Evolutionary conservation across 2,797 vertebrate species (phyloP), one percentile per base, ranked within the genome.

Genomic region (Paramormyrops hopkinsi): DNA sequence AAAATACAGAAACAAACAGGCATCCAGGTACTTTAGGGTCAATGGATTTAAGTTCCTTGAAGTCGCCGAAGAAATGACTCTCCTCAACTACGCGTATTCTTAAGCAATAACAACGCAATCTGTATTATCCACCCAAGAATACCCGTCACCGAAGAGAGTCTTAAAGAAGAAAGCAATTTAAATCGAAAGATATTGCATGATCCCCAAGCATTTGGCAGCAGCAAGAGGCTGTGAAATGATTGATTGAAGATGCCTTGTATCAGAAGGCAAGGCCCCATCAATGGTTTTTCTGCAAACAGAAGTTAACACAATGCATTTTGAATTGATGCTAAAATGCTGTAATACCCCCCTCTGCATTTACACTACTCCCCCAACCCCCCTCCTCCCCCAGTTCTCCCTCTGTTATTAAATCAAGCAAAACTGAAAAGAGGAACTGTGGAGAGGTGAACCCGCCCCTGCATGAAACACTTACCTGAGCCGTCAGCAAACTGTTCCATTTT

Each of bases 61-160:
- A 89, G 92, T 91, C 91, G 90, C 86, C 91, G 93, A 97, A 97
- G 97, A 96, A 96, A 96, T 96, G 97, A 99, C 98, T 98, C 98
- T 98, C 98, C 98, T 99, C 98, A 97, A 99, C 98, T 99, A 99
- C 98, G 98, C 98, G 98, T 99, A 99, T 99, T 99, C 98, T 99
- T 99, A 99, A 99, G 98, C 98, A 99, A 99, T 99, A 99, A 99
- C 98, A 99, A 99, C 98, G 98, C 98, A 97, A 99, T 99, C 98
- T 98, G 98, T 99, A 99, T 99, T 99, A 99, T 99, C 98, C 98
- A 99, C 98, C 98, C 98, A 99, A 99, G 98, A 99, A 99, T 99
- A 99, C 98, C 98, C 98, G 98, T 99, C 97, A 98, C 97, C 98
- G 98, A 99, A 99, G 97, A 99, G 98, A 99, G 98, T 97, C 97